A percentile compares a stretch with the other conserved stretches of the same genome.
Conservation (phyloP, 2,888 invertebrate species). For the Chorisops tibialis region DNA sequence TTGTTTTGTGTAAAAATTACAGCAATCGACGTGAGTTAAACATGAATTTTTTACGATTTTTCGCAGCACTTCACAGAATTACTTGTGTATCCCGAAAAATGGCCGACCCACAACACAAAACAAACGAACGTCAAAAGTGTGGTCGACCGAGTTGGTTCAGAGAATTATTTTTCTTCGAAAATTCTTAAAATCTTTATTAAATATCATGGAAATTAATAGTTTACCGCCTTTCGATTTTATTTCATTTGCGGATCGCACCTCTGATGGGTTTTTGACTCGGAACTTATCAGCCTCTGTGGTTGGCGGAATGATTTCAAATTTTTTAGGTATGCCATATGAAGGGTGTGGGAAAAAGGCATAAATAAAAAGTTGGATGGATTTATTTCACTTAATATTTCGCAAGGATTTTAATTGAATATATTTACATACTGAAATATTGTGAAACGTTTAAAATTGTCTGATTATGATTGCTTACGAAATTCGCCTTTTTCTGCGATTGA, state of each 20-base stretch:
- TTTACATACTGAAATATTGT: too few relatives aligned
- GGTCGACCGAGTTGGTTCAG: background rate
- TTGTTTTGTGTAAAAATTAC: conserved; percentile 54
- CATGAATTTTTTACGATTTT: conserved; percentile 51
- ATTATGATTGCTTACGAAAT: too few relatives aligned
- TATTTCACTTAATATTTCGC: background rate
- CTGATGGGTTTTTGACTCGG: background rate
- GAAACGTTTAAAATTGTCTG: too few relatives aligned
- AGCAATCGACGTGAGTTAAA: conserved; percentile 53
- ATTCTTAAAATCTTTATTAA: conserved; percentile 3
- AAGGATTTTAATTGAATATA: background rate
- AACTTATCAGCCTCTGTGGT: background rate
- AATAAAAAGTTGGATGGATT: background rate
- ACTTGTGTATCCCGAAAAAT: conserved; percentile 66
- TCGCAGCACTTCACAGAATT: conserved; percentile 59
- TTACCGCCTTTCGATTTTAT: background rate
- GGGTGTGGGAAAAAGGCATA: conserved; percentile 3
- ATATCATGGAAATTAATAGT: background rate
- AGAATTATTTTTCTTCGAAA: background rate
- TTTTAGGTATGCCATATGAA: conserved; percentile 1
- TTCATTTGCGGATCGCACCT: background rate
- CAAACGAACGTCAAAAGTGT: conserved; percentile 47
- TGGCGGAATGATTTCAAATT: background rate
- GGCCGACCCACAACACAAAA: conserved; percentile 68
- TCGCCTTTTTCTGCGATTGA: too few relatives aligned